Percentiles rank a stretch among this genome's conserved stretches.
phyloP scores from a whole-genome alignment of 2,113 vertebrate species.

The Ochotona princeps region DNA sequence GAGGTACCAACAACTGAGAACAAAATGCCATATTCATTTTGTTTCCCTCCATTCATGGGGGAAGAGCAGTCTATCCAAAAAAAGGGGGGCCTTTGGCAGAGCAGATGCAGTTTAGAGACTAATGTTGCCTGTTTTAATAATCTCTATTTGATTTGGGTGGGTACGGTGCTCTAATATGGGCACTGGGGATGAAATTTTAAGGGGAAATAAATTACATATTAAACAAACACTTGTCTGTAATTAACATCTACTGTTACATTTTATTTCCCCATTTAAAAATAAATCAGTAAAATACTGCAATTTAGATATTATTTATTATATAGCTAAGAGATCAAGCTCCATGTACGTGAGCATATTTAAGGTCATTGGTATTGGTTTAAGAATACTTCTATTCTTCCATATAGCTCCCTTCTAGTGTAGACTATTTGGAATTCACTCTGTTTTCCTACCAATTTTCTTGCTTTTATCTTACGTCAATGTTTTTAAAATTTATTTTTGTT shows the following conservation, averaged over 20 bases:
- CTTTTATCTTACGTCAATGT: background rate
- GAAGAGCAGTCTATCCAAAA: slow-evolving; percentile 6
- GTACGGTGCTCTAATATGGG: background rate
- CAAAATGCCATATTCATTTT: background rate
- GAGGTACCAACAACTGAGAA: background rate
- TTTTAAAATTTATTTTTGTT: too few relatives aligned
- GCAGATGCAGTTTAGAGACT: background rate
- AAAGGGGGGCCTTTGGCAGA: background rate
- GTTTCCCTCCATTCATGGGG: background rate
- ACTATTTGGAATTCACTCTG: background rate
- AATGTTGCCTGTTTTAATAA: slow-evolving; percentile 1
- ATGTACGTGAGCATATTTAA: background rate
- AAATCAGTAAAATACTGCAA: background rate
- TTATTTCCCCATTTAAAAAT: background rate
- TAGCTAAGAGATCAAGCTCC: background rate
- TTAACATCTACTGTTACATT: background rate
- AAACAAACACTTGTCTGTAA: background rate
- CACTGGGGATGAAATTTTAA: background rate
- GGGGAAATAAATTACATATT: slow-evolving; percentile 22
- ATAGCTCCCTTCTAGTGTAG: background rate
- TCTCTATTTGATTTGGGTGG: background rate
- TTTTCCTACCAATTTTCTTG: background rate
- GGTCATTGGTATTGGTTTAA: too few relatives aligned
- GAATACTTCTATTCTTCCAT: background rate
- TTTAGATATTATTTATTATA: background rate